Conservation (phyloP, 2,888 invertebrate genomes). For the Spilosoma lubricipeda region DNA sequence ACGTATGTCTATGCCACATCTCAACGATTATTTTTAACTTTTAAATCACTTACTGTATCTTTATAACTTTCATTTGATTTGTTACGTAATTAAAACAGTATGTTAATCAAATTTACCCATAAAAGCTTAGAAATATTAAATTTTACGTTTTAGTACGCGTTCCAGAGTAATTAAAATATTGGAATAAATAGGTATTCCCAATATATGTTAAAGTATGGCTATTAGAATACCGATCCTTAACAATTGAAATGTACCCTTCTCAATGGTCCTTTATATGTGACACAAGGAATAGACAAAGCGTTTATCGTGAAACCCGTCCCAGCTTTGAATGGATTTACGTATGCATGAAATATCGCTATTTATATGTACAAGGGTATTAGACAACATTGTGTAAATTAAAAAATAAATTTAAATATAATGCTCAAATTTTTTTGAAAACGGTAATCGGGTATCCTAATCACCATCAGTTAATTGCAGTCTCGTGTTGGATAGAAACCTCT, state of each 20-base stretch:
- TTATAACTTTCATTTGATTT: background rate
- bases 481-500: no score
- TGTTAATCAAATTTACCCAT: background rate
- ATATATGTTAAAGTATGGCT: background rate
- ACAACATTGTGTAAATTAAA: background rate
- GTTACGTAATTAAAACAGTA: background rate
- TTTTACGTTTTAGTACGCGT: background rate
- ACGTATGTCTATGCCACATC: no score
- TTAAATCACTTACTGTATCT: background rate
- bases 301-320: background rate
- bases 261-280: background rate
- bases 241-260: background rate
- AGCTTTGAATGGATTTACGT: conserved; percentile 6
- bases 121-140: background rate
- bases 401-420: no score
- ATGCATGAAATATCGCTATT: conserved; percentile 7
- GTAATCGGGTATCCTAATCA: no score
- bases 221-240: background rate
- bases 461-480: no score
- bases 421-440: no score
- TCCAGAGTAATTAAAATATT: background rate
- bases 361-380: background rate
- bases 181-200: background rate
- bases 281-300: background rate
- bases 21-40: no score